Evolutionary conservation across 1,140 invertebrate genomes (phyloP).

Genomic region (Coelopa frigida): DNA sequence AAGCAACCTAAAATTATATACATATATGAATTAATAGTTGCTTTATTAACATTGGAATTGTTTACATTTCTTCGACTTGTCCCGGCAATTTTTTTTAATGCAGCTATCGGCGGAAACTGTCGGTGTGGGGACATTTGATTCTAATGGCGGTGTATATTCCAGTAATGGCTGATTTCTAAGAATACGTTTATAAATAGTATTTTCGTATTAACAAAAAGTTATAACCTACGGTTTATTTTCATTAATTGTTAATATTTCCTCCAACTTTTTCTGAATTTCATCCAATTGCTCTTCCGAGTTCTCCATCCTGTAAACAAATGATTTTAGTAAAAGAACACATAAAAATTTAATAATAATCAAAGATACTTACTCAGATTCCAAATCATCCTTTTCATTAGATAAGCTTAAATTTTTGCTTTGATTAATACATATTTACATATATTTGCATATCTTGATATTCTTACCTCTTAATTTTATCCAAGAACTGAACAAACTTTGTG

Average conservation of each 20-base stretch:
- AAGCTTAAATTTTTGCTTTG: too few species aligned
- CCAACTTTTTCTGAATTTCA: slow-evolving; percentile 39
- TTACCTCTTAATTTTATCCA: slow-evolving; percentile 38
- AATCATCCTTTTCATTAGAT: slow-evolving; percentile 34
- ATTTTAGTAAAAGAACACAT: slow-evolving; percentile 6
- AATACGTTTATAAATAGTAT: not conserved
- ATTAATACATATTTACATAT: too few species aligned
- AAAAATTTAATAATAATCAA: not conserved
- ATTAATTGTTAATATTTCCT: slow-evolving; percentile 28
- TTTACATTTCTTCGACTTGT: slow-evolving; percentile 39
- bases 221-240: slow-evolving; percentile 9
- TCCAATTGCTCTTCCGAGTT: slow-evolving; percentile 29
- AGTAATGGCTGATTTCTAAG: not conserved
- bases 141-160: slow-evolving; percentile 9
- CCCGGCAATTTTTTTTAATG: slow-evolving; percentile 32
- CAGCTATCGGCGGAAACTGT: not conserved
- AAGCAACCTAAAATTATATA: slow-evolving; percentile 21
- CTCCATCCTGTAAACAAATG: slow-evolving; percentile 24
- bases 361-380: slow-evolving; percentile 31
- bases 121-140: not conserved
- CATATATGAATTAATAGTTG: not conserved
- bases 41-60: not conserved
- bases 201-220: not conserved
- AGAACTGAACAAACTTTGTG: slow-evolving; percentile 35
- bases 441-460: slow-evolving; percentile 4